Conservation (phyloP, 2,888 invertebrate species). For the Caenorhabditis japonica region DNA sequence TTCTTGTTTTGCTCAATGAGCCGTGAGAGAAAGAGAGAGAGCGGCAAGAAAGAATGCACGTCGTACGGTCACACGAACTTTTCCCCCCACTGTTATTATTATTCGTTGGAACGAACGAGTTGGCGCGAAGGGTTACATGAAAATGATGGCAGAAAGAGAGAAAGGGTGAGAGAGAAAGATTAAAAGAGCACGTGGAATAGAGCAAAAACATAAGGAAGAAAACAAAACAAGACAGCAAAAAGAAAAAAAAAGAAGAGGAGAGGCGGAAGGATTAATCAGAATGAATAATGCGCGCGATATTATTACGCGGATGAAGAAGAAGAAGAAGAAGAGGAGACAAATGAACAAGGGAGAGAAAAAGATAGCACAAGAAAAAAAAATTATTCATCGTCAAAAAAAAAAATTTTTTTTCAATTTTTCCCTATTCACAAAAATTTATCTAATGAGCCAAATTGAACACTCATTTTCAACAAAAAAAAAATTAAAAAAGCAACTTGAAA, state of each 20-base stretch:
- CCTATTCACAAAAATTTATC: too few species aligned
- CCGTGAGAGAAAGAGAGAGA: too few species aligned
- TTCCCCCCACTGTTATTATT: too few species aligned
- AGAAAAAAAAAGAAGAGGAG: background rate
- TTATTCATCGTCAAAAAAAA: too few species aligned
- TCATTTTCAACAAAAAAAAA: too few species aligned
- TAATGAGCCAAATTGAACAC: too few species aligned
- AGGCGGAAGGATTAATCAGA: background rate
- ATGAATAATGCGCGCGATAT: background rate
- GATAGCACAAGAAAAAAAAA: too few species aligned
- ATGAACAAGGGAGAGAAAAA: slow-evolving; percentile 4
- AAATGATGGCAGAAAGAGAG: slow-evolving; percentile 4
- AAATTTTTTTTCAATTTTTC: too few species aligned
- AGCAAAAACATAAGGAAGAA: background rate
- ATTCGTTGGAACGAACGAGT: background rate
- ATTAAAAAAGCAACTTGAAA: too few species aligned
- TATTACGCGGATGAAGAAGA: background rate
- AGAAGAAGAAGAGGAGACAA: background rate
- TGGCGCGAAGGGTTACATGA: background rate
- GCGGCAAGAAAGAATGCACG: background rate
- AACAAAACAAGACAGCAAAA: too few species aligned
- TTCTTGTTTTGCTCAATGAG: too few species aligned
- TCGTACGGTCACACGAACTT: background rate
- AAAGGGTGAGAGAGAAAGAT: background rate
- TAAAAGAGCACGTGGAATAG: slow-evolving; percentile 2